Conservation (phyloP, 2,113 vertebrate genomes). For the Pterocles gutturalis region DNA sequence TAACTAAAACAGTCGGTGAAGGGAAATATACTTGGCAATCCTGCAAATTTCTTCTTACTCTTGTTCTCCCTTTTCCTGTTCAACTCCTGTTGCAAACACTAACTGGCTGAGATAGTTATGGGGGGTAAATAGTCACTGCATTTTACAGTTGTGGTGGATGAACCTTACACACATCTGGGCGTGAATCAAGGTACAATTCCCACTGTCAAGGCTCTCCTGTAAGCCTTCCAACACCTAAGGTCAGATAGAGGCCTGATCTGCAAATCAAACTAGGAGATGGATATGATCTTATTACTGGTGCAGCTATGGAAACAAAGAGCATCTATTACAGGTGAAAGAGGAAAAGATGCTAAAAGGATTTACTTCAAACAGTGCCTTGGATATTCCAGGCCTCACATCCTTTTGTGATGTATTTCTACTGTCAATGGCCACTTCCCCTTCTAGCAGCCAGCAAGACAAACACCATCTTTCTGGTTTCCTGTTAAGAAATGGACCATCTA, state of each 20-base stretch:
- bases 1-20: not conserved
- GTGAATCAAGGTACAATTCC: not conserved
- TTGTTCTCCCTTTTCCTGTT: not conserved
- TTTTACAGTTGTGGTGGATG: not conserved
- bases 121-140: not conserved
- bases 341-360: not conserved
- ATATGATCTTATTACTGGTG: not conserved
- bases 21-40: not conserved
- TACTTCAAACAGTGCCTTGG: not conserved
- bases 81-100: not conserved
- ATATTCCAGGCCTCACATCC: not conserved
- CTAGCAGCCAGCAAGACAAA: not conserved
- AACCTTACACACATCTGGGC: not conserved
- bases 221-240: not conserved
- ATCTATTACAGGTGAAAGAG: not conserved
- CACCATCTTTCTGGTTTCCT: not conserved
- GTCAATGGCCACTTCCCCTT: not conserved
- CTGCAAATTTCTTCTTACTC: not conserved
- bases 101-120: not conserved
- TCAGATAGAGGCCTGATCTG: not conserved
- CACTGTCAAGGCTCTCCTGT: not conserved
- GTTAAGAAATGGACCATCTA: not conserved
- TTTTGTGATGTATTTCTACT: not conserved
- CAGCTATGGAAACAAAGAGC: not conserved
- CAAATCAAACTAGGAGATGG: not conserved